A percentile compares a stretch with the other conserved stretches of the same genome.
These are phyloP conservation scores for Limnephilus auricula DNA, from an alignment of 2,888 invertebrate genomes.

Conservation along the genomic window DNA sequence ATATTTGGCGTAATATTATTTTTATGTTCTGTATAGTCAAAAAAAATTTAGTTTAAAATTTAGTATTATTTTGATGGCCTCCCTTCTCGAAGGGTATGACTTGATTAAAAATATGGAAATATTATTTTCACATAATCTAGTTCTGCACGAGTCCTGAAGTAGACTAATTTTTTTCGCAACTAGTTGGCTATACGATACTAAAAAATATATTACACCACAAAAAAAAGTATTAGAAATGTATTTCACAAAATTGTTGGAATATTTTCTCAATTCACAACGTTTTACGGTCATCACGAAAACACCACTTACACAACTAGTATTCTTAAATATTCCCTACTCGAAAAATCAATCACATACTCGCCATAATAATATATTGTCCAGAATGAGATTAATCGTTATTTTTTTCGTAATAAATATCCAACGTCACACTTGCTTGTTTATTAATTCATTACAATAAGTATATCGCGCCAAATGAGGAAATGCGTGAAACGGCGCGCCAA, in stretches of 20 bases:
- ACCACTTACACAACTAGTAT: background rate
- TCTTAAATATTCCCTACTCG: background rate
- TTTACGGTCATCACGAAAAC: background rate
- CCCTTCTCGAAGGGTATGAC: too few species aligned
- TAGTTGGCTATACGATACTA: too few species aligned
- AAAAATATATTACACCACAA: too few species aligned
- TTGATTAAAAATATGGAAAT: too few species aligned
- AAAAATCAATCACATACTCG: background rate
- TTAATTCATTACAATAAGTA: background rate
- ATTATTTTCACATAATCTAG: background rate
- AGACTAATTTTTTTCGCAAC: background rate
- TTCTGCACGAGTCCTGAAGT: background rate
- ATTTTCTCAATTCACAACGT: background rate
- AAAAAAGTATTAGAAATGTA: too few species aligned
- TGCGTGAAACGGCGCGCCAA: slow-evolving; percentile 53
- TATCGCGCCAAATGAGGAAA: slow-evolving; percentile 46
- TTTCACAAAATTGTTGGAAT: background rate
- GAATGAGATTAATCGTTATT: background rate
- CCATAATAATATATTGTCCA: background rate
- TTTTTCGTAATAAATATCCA: background rate
- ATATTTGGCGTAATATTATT: too few species aligned
- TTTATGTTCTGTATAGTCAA: too few species aligned
- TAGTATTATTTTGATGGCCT: too few species aligned
- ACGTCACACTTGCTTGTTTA: background rate
- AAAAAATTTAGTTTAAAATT: too few species aligned